phyloP scores from a whole-genome alignment of 2,113 vertebrate genomes.

The Hippocampus zosterae region DNA sequence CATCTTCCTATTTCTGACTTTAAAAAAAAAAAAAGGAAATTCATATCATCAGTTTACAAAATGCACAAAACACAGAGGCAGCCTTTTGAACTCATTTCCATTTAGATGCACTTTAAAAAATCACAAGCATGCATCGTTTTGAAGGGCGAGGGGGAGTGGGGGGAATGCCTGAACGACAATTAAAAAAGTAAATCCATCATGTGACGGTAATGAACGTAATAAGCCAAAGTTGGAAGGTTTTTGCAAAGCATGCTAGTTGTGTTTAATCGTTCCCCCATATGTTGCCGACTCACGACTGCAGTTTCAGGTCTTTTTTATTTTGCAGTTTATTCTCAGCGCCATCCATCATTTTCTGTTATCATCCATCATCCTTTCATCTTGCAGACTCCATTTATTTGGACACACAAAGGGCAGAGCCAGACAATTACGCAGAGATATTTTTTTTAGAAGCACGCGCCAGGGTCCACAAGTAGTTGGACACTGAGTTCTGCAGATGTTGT shows the following conservation, averaged over 20 bases:
- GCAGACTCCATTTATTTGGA: slow-evolving; percentile 36
- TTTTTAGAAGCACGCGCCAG: not conserved
- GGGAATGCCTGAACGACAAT: not conserved
- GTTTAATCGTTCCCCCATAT: not conserved
- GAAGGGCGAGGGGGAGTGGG: not conserved
- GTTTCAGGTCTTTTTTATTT: slow-evolving; percentile 24
- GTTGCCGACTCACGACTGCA: slow-evolving; percentile 8
- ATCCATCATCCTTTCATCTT: slow-evolving; percentile 65
- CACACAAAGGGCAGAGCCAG: slow-evolving; percentile 33
- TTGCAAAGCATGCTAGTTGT: not conserved
- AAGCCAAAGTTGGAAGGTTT: not conserved
- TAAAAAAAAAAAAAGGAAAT: not conserved
- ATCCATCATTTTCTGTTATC: slow-evolving; percentile 59
- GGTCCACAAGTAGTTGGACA: not conserved
- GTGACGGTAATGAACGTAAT: not conserved
- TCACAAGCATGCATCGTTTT: not conserved
- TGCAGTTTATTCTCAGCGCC: slow-evolving; percentile 42
- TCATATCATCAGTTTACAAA: not conserved
- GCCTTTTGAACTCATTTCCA: not conserved
- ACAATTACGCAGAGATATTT: not conserved
- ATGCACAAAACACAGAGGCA: not conserved
- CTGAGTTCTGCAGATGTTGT: not conserved
- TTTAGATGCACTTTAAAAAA: not conserved
- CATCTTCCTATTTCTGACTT: slow-evolving; percentile 30
- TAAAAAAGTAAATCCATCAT: not conserved